Percentiles rank a stretch among this genome's conserved stretches.
phyloP scores from a whole-genome alignment of 2,113 vertebrate species.

The Eudyptes chrysolophus region DNA sequence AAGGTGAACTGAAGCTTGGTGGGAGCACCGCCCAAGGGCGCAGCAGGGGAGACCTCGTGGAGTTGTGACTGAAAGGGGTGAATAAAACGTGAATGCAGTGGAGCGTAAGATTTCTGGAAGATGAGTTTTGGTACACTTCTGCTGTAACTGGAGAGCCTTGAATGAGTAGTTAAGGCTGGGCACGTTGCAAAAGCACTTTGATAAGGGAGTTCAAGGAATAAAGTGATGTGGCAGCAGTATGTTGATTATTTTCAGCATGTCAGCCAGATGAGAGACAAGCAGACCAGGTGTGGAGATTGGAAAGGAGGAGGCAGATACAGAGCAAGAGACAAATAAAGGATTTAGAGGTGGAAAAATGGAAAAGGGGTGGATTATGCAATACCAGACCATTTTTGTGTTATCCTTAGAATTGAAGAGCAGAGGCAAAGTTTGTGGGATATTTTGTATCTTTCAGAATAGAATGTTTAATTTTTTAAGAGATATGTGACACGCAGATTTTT shows the following conservation, averaged over 20 bases:
- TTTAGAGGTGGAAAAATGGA: not conserved
- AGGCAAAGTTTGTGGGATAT: not conserved
- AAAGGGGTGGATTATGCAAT: not conserved
- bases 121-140: not conserved
- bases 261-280: not conserved
- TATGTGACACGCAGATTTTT: not conserved
- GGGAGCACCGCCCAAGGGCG: accelerated
- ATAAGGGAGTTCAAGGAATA: not conserved
- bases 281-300: not conserved
- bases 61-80: not conserved
- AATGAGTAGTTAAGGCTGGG: not conserved
- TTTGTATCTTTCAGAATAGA: not conserved
- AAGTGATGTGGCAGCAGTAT: not conserved
- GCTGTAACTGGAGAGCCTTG: not conserved
- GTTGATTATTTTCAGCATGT: not conserved
- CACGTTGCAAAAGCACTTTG: not conserved
- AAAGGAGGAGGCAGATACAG: not conserved
- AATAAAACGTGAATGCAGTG: not conserved
- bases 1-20: not conserved
- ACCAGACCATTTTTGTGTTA: not conserved
- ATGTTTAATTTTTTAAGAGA: not conserved
- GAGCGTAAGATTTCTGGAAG: not conserved
- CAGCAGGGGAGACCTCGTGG: not conserved
- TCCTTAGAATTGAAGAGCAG: not conserved
- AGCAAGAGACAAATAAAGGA: not conserved